These are phyloP conservation scores for Urocyon cinereoargenteus DNA, from an alignment of 2,797 vertebrate genomes.

Conservation along the genomic window DNA sequence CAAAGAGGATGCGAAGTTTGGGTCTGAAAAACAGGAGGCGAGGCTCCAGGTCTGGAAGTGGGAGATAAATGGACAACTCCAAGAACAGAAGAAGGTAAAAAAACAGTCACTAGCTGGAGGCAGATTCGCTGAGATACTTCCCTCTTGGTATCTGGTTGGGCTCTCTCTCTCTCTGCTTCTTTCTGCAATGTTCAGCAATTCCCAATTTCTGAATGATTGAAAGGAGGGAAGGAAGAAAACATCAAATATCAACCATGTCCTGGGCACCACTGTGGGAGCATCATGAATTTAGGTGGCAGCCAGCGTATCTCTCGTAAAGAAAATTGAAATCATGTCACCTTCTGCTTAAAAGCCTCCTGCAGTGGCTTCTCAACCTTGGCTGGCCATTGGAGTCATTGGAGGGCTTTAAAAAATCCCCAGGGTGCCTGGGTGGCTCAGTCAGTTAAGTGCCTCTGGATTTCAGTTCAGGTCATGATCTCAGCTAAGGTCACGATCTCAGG, in stretches of 20 bases:
- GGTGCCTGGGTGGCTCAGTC: too few relatives aligned
- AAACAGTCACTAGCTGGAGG: neutral
- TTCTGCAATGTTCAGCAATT: neutral
- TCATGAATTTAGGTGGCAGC: neutral
- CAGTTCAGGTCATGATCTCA: too few relatives aligned
- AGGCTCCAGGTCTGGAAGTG: neutral
- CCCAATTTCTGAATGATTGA: neutral
- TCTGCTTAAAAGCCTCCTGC: neutral
- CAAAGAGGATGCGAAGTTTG: conserved; percentile 48
- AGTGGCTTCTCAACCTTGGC: neutral
- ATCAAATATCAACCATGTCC: too few relatives aligned
- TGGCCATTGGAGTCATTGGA: neutral
- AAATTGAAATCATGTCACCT: neutral
- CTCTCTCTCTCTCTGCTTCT: neutral
- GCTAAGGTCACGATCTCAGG: too few relatives aligned
- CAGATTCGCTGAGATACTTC: neutral
- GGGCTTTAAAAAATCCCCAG: neutral
- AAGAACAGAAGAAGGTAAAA: neutral
- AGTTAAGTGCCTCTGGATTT: too few relatives aligned
- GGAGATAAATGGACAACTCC: neutral
- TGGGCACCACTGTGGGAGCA: neutral
- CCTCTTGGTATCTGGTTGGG: neutral
- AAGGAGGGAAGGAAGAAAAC: neutral
- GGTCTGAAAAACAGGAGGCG: neutral
- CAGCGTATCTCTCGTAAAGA: neutral